These are phyloP conservation scores for Carettochelys insculpta DNA, from an alignment of 2,113 vertebrate species.

Conservation along the genomic window DNA sequence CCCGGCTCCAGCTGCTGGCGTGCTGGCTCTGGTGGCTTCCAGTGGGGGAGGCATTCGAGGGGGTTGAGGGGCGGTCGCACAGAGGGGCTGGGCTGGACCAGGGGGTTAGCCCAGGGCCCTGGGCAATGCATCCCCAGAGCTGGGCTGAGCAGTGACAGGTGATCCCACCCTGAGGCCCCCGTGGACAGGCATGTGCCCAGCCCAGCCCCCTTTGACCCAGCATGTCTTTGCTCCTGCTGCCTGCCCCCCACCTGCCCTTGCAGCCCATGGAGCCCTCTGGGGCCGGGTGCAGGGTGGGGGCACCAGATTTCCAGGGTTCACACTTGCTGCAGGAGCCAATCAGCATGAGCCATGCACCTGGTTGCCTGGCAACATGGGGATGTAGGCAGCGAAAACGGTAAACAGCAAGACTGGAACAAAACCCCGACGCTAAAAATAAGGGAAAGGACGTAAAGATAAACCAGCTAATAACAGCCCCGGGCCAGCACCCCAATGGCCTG, in stretches of 20 bases:
- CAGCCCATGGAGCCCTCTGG: not conserved
- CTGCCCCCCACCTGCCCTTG: not conserved
- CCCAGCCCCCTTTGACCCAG: not conserved
- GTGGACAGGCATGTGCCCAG: not conserved
- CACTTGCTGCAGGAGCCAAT: constrained; percentile 75
- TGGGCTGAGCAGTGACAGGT: too few species aligned
- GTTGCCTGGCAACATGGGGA: constrained; percentile 87
- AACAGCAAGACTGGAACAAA: constrained; percentile 61
- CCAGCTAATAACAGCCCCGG: not conserved
- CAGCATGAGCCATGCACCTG: constrained; percentile 72
- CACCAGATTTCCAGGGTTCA: constrained; percentile 26
- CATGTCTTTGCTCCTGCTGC: not conserved
- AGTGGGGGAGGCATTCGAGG: too few species aligned
- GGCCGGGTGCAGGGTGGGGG: not conserved
- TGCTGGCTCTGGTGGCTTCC: too few species aligned
- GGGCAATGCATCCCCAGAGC: too few species aligned
- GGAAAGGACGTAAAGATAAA: constrained; percentile 74
- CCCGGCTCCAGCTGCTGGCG: too few species aligned
- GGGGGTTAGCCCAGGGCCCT: too few species aligned
- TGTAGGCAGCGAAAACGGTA: constrained; percentile 55
- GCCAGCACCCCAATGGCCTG: too few species aligned
- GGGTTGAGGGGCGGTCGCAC: fast-evolving
- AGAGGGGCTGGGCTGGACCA: too few species aligned
- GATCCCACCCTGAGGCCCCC: too few species aligned
- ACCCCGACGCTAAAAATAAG: constrained; percentile 76